Base-by-base conservation (phyloP, 2,797 vertebrate genomes). In the Sebastes kiyomatsui region DNA sequence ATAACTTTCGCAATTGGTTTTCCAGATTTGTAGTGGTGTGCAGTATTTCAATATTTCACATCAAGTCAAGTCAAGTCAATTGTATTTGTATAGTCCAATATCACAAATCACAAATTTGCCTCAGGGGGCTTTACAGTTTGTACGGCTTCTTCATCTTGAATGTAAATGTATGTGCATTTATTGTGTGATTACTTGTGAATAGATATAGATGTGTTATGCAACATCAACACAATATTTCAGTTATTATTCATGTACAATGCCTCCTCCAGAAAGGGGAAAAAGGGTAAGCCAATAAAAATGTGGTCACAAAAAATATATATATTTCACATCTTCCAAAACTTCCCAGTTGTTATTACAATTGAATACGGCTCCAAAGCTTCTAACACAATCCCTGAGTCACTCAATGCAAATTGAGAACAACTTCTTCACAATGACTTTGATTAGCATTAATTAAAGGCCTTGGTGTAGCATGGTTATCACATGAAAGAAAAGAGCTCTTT, bases 331-430 rank as follows among this genome's bases (percentile, higher is more conserved):
- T 54, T 71, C 7, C 16, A 42, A 33, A 35, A 67, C 25, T 1
- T 33, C 7, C 3, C 32, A 56, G 12, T 78, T 22, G 14, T 58
- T 32, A 13, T 18, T 13, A 61, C 10, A 61, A 6, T 5, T 38
- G 16, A 72, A 73, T 18, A 6, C 8, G 1, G 22, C 5, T 35
- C 60, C 35, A 46, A 27, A 27, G 3, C 7, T 30, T 72, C 5
- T 5, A 23, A 72, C 4, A 32, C 7, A 67, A 33, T 23, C 20
- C 16, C 7, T 62, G 28, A 72, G 12, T 52, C 12, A 58, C 8
- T 81, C 56, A 67, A 4, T 85, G 64, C 16, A 87, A 76, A 84
- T 25, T 67, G 23, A 18, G 46, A 25, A 13, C 56, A 70, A 23
- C 13, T 20, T n/a, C 42, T 7, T 38, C 2, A 56, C 2, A 18